Evolutionary conservation across 2,113 vertebrate species (phyloP).

Genomic region (Oncorhynchus nerka): DNA sequence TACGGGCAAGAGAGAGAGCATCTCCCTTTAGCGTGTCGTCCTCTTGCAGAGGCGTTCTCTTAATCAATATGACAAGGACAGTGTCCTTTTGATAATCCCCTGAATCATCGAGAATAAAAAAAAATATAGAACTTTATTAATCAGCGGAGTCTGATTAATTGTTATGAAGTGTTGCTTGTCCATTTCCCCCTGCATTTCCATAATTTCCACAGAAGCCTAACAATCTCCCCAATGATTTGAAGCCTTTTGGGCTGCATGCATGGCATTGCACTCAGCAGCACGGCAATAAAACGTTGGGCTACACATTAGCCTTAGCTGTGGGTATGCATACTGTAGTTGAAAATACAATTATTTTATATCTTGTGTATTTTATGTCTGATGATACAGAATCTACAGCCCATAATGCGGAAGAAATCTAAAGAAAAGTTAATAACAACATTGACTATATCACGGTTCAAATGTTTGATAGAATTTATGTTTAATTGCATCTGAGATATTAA

Average conservation of each 20-base stretch:
- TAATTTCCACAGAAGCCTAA: conserved; percentile 97
- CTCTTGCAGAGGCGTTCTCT: conserved; percentile 87
- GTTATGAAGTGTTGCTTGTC: conserved; percentile 95
- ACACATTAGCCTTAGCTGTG: conserved; percentile 74
- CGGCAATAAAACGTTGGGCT: conserved; percentile 83
- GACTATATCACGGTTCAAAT: no score
- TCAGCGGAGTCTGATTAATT: conserved; percentile 99
- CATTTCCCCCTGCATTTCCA: conserved; percentile 93
- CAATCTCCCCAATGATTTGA: conserved; percentile 91
- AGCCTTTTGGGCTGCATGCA: conserved; percentile 82
- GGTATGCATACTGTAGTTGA: conserved; percentile 29
- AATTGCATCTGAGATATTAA: no score
- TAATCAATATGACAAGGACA: conserved; percentile 99
- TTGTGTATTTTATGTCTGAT: no score
- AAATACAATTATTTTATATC: no score
- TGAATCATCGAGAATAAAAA: conserved; percentile 94
- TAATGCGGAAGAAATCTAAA: no score
- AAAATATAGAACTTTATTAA: conserved; percentile 99
- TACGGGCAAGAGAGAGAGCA: conserved; percentile 79
- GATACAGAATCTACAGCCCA: no score
- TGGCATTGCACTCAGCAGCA: conserved; percentile 80
- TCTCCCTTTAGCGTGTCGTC: conserved; percentile 76
- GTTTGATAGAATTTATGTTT: no score
- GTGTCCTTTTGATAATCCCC: conserved; percentile 98
- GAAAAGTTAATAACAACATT: no score